Conservation (phyloP, 2,113 vertebrate genomes). For the Gobiocypris rarus region DNA sequence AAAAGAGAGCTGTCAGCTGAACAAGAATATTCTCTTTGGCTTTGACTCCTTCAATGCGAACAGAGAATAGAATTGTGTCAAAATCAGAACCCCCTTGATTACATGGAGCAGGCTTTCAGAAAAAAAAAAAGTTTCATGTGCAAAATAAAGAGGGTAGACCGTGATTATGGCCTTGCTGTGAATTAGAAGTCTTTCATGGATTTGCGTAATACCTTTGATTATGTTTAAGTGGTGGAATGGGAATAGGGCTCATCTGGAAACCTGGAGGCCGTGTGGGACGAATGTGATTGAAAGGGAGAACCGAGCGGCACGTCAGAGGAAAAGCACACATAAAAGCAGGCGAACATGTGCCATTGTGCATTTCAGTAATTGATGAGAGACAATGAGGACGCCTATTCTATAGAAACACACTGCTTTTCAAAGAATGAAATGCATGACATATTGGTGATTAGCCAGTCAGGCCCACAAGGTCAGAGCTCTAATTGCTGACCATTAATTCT, state of each 20-base stretch:
- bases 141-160: slow-evolving; percentile 31
- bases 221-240: slow-evolving; percentile 41
- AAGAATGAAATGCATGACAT: slow-evolving; percentile 30
- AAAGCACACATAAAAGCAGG: slow-evolving; percentile 33
- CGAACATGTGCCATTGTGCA: slow-evolving; percentile 13
- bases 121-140: slow-evolving; percentile 34
- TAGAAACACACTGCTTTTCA: slow-evolving; percentile 40
- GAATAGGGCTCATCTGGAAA: slow-evolving; percentile 38
- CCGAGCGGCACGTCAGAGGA: neutral
- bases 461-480: slow-evolving; percentile 25
- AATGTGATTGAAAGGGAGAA: slow-evolving; percentile 15
- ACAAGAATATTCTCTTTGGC: neutral
- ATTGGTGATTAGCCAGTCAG: slow-evolving; percentile 42
- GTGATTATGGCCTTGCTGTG: slow-evolving; percentile 29
- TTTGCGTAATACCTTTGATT: slow-evolving; percentile 41
- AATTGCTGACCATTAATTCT: slow-evolving; percentile 7
- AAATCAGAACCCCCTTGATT: slow-evolving; percentile 13
- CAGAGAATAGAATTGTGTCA: slow-evolving; percentile 13
- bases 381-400: slow-evolving; percentile 1
- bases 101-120: slow-evolving; percentile 38
- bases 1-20: slow-evolving; percentile 23
- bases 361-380: slow-evolving; percentile 36
- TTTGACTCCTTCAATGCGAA: neutral
- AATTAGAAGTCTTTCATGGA: slow-evolving; percentile 46
- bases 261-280: slow-evolving; percentile 8